Percentiles rank a stretch among this genome's conserved stretches.
These are phyloP conservation scores for Caenorhabditis brenneri DNA, from an alignment of 1,140 invertebrate species.

Conservation along the genomic window DNA sequence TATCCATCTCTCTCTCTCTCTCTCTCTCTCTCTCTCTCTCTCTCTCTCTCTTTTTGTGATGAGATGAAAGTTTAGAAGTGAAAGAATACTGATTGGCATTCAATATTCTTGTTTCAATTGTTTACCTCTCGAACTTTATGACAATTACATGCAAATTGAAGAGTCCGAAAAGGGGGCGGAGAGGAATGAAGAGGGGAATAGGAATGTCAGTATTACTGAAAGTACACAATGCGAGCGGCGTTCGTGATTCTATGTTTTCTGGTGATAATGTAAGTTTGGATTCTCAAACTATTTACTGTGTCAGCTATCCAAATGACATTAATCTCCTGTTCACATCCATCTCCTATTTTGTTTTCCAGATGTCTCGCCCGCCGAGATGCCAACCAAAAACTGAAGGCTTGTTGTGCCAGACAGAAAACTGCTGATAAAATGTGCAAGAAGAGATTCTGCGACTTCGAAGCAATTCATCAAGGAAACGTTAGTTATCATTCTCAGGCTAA, in stretches of 20 bases:
- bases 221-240: neutral
- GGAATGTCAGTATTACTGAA: neutral
- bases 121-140: neutral
- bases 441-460: slow-evolving; percentile 65
- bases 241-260: neutral
- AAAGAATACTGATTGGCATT: neutral
- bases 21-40: too few species aligned
- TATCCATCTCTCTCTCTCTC: neutral
- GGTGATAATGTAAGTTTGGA: neutral
- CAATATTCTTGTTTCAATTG: neutral
- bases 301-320: too few species aligned
- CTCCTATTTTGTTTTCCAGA: neutral
- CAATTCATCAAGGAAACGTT: slow-evolving; percentile 65
- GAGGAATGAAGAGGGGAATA: neutral
- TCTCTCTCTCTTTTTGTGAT: too few species aligned
- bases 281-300: too few species aligned
- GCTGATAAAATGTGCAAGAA: slow-evolving; percentile 65
- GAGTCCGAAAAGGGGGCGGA: neutral
- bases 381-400: slow-evolving; percentile 64
- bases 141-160: slow-evolving; percentile 20
- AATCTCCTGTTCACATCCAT: too few species aligned
- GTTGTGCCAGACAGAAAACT: slow-evolving; percentile 66
- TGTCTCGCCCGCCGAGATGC: slow-evolving; percentile 54
- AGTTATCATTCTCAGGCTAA: slow-evolving; percentile 17
- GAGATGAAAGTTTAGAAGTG: slow-evolving; percentile 3